Evolutionary conservation across 2,888 invertebrate species (phyloP), one percentile per base, ranked within the genome.

Genomic region (Drosophila conformis): DNA sequence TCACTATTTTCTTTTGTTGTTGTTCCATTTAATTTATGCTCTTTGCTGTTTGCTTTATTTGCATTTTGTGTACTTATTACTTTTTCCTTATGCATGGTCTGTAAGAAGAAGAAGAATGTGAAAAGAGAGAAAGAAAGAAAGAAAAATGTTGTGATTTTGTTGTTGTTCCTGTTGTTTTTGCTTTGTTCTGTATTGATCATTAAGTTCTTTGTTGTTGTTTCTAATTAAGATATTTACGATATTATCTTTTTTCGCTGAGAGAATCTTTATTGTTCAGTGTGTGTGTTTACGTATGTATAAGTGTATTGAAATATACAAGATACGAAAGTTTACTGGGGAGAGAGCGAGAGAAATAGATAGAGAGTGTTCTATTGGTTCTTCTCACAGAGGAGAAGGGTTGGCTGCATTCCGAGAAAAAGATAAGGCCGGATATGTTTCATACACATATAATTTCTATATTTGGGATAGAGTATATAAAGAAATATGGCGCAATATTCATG

Each of bases 11-110:
- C 89, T 82, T 83, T 91, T 79, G 89, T 73, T 68, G 87, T 73
- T 68, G 87, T 73, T 85, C 90, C 91, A 76, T 91, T 91, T 73
- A 85, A 73, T 83, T 90, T 91, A 74, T 81, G 86, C 73, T 88
- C 89, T 80, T 85, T 89, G 76, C 71, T 80, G 76, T 81, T 88
- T 73, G 78, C 74, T 73, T 88, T 82, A 62, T 75, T 85, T 73
- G 78, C 78, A 77, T 80, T 87, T 76, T 87, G 78, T 87, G 85
- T 74, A 67, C 73, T 78, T 77, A 71, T 35, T 67, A 89, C 83
- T 78, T 82, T 87, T 78, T 87, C 90, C 80, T 87, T 87, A 76
- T 81, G 69, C 89, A 89, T 89, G 82, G 69, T 90, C 90, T 89
- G 82, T 69, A 83, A 88, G 58, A 73, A 83, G 56, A 73, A 64